Evolutionary conservation across 1,140 invertebrate species (phyloP).

Genomic region (Drosophila oshimai): DNA sequence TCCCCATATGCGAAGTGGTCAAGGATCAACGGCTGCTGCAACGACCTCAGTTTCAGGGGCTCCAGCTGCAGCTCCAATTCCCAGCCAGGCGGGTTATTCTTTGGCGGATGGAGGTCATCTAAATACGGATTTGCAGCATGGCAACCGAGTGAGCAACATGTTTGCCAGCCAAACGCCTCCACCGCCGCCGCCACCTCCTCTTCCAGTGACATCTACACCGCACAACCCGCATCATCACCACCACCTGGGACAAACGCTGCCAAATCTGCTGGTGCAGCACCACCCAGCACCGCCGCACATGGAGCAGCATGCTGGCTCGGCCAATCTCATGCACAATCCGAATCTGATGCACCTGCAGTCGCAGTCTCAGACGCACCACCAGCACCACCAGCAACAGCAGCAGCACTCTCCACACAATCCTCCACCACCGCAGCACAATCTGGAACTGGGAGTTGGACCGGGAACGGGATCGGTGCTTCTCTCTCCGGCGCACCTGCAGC

Average conservation of each 20-base stretch:
- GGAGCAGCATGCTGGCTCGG: constrained; percentile 53
- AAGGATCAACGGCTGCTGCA: constrained; percentile 2
- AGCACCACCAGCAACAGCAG: constrained; percentile 46
- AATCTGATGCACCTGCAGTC: constrained; percentile 74
- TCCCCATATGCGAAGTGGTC: constrained; percentile 74
- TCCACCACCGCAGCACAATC: constrained; percentile 46
- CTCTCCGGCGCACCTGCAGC: constrained; percentile 59
- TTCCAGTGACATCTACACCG: neutral
- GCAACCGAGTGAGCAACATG: constrained; percentile 28
- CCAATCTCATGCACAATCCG: constrained; percentile 69
- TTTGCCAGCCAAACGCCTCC: constrained; percentile 48
- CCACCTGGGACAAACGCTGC: constrained; percentile 57
- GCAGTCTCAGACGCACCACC: constrained; percentile 30
- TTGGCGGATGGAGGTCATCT: constrained; percentile 44
- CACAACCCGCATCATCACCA: constrained; percentile 64
- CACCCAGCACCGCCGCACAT: constrained; percentile 45
- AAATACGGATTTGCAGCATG: constrained; percentile 47
- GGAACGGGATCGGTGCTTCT: constrained; percentile 35
- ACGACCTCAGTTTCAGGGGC: constrained; percentile 20
- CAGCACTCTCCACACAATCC: constrained; percentile 52
- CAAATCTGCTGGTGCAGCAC: constrained; percentile 72
- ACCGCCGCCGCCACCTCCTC: constrained; percentile 24
- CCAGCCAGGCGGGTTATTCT: constrained; percentile 42
- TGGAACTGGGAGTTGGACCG: constrained; percentile 42
- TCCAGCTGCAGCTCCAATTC: constrained; percentile 30